phyloP scores from a whole-genome alignment of 2,888 invertebrate species.

The Salpingus planirostris region DNA sequence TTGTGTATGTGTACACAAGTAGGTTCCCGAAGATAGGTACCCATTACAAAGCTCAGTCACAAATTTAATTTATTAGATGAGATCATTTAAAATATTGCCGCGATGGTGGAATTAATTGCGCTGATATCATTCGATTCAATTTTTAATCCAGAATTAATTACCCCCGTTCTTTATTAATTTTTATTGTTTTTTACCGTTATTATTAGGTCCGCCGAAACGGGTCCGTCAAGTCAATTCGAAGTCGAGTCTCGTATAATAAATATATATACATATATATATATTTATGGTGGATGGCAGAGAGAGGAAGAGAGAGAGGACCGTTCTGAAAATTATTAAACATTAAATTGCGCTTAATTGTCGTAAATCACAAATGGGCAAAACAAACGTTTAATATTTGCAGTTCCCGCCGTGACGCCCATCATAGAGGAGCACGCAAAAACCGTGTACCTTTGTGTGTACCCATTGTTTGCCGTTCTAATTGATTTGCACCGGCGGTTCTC shows the following conservation, averaged over 20 bases:
- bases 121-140: constrained; percentile 9
- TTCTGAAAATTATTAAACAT: constrained; percentile 6
- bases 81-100: constrained; percentile 8
- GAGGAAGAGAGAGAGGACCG: too few relatives aligned
- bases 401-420: constrained; percentile 1
- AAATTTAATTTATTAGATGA: constrained; percentile 10
- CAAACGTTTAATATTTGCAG: constrained; percentile 2
- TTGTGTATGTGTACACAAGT: constrained; percentile 20
- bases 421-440: too few relatives aligned
- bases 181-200: constrained; percentile 10
- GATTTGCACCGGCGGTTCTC: constrained; percentile 7
- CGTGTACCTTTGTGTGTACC: too few relatives aligned
- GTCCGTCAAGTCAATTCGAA: too few relatives aligned
- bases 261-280: too few relatives aligned
- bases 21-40: constrained; percentile 8
- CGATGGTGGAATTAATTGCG: constrained; percentile 10
- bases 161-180: constrained; percentile 8
- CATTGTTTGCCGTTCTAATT: constrained; percentile 5
- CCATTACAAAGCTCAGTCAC: constrained; percentile 7
- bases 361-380: constrained; percentile 6
- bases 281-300: too few relatives aligned
- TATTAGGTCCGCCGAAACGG: constrained; percentile 2
- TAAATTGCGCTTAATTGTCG: constrained; percentile 2
- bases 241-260: too few relatives aligned
- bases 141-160: constrained; percentile 12